Base-by-base conservation (phyloP, 1,140 invertebrate genomes). In the Trachelipus rathkii region DNA sequence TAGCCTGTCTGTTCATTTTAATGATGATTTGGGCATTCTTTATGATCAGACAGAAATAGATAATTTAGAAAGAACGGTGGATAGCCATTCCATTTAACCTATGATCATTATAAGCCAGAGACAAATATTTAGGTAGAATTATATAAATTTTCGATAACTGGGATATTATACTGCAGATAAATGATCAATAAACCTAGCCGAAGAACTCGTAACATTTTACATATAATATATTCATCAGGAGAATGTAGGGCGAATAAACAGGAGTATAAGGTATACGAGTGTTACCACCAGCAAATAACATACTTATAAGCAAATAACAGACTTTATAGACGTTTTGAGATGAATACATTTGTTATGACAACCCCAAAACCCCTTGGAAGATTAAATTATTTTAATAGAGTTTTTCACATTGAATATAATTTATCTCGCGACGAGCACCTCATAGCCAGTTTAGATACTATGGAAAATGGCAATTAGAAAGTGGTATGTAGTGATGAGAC, bases 1-100 rank as follows among this genome's bases (percentile, higher is more conserved):
- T 87, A 7, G 72, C 82, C 21, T 71, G 84, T 13, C 72, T 88
- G 15, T 88, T 87, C 44, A 75, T 75, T 9, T 33, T 75, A 0
- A 75, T 75, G 73, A 66, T 75, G 53, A 68, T 75, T 33, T 75
- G 73, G 73, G 66, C 53, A 44, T 33, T 60, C n/a, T 75, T 24
- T 33, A 75, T n/a, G n/a, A n/a, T n/a, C 67, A 19, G 73, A 75
- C 60, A 66, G 45, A 67, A 75, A 75, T n/a, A 23, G 73, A 75
- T 24, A 21, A 24, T 24, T n/a, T 84, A 10, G 73, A 75, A 75
- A 66, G 73, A 43, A 13, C n/a, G 73, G 73, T 8, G 73, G 10
- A 21, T 69, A 21, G 73, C 24, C 13, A 75, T 75, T 44, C 73
- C 73, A 13, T 68, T 75, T n/a, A n/a, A n/a, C 73, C 73, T 7